phyloP scores from a whole-genome alignment of 2,888 invertebrate genomes.

The Himalopsyche kuldschensis region DNA sequence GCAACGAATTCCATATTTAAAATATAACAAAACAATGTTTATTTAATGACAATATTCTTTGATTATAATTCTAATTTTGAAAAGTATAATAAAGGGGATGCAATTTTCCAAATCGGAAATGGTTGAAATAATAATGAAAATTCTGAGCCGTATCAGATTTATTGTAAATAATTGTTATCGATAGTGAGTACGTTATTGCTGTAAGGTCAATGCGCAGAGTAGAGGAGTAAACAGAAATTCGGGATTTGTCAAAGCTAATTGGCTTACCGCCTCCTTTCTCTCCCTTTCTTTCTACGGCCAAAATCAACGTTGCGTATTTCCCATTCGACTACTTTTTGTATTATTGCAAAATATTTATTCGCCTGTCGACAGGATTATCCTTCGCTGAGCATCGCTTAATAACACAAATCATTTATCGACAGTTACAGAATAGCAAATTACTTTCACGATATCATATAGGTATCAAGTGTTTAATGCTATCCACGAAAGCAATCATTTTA shows the following conservation, averaged over 20 bases:
- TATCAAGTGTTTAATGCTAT: no score
- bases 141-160: not conserved
- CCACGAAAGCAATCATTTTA: no score
- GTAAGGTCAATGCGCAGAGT: not conserved
- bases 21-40: no score
- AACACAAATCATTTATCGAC: not conserved
- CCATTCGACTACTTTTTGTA: not conserved
- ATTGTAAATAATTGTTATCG: not conserved
- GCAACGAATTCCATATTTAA: no score
- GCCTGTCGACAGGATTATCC: not conserved
- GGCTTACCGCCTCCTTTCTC: not conserved
- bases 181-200: not conserved
- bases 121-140: no score
- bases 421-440: no score
- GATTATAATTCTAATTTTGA: no score
- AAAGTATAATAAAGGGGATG: no score
- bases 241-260: not conserved
- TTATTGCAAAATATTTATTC: not conserved
- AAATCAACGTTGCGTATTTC: not conserved
- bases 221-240: not conserved
- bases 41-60: no score
- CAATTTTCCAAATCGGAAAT: no score
- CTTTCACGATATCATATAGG: no score
- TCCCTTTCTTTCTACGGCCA: no score
- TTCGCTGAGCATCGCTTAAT: not conserved